A percentile compares a stretch with the other conserved stretches of the same genome.
These are phyloP conservation scores for Ispidina lecontei DNA, from an alignment of 2,797 vertebrate genomes.

Conservation along the genomic window DNA sequence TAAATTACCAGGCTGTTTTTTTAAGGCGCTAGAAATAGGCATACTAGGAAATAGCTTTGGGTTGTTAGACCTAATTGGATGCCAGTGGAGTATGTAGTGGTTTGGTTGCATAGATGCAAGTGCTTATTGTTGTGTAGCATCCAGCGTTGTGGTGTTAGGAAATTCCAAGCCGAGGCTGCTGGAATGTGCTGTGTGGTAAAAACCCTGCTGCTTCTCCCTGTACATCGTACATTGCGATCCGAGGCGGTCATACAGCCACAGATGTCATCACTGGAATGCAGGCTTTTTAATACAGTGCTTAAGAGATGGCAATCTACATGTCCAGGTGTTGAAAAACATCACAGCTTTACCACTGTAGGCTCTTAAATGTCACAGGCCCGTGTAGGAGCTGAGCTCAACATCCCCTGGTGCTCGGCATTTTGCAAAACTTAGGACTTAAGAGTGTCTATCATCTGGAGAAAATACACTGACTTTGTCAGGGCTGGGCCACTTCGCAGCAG, in stretches of 20 bases:
- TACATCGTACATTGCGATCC: neutral
- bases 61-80: constrained; percentile 62
- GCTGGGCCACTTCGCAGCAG: fast-evolving
- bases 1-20: constrained; percentile 45
- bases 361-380: neutral
- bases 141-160: neutral
- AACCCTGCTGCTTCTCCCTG: neutral
- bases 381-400: fast-evolving
- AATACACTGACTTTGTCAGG: neutral
- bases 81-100: neutral
- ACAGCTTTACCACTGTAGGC: fast-evolving
- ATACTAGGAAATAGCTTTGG: constrained; percentile 53
- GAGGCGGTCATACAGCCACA: neutral
- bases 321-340: neutral
- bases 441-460: neutral
- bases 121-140: constrained; percentile 7
- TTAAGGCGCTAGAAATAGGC: neutral
- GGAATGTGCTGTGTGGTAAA: neutral
- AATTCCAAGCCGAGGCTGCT: neutral
- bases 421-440: fast-evolving
- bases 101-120: constrained; percentile 6
- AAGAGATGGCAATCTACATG: neutral
- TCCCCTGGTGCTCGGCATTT: neutral
- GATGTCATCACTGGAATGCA: neutral
- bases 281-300: neutral